Base-by-base conservation (phyloP, 2,797 vertebrate species). In the Oreochromis mossambicus region DNA sequence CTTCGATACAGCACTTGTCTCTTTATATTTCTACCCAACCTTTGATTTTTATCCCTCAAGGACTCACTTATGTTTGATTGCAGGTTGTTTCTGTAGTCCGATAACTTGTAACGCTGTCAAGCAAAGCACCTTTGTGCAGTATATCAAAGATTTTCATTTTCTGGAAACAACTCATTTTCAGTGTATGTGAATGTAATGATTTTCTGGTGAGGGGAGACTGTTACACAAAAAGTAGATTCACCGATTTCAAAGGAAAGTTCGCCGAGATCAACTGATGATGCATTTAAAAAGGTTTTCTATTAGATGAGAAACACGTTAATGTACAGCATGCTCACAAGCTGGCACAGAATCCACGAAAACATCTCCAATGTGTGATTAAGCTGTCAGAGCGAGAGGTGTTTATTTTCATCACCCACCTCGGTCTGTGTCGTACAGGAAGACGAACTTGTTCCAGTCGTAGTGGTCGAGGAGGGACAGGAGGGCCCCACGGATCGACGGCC, bases 381-480 rank as follows among this genome's bases (percentile, higher is more conserved):
- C 24, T 73, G 15, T 48, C 14, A 32, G 9, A 48, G 15, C 11
- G 26, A 73, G 26, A 73, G 43, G 5, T 73, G 3, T 13, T 75
- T 32, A 5, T 75, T 50, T 48, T 7, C 77, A 4, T 36, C 50
- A 41, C 97, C 97, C 91, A 99, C 98, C 98, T 91, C 98, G 94
- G 86, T 99, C 98, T 1, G 98, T 99, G 95, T 98, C 98, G 7
- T 98, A 98, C 9, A 98, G 96, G 93, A 98, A 99, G 90, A 98
- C 98, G 2, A 98, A 99, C 88, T 97, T 97, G 90, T 97, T 98
- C 98, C 98, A 99, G 77, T 98, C 97, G 43, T 99, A 98, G 85
- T 99, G 98, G 93, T 98, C 98, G 26, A 99, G 95, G 81, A 99
- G 92, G 86, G 98, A 98, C 80, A 99, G 91, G 9, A 99, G 97